Evolutionary conservation across 2,113 vertebrate genomes (phyloP), one percentile per base, ranked within the genome.

Genomic region (Barbus barbus): DNA sequence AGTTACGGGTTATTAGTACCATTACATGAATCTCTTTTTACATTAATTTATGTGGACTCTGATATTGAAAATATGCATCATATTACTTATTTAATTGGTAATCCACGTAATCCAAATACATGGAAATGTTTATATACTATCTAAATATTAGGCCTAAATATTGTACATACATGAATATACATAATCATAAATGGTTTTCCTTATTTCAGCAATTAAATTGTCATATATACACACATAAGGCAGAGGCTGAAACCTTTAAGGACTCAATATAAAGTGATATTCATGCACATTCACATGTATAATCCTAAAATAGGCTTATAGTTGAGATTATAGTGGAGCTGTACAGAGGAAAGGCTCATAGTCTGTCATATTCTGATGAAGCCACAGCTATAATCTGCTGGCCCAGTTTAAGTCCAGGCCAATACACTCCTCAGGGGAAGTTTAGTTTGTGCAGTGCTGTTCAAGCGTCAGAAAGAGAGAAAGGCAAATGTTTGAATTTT

Each of bases 341-440:
- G 28, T 75, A 16, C 31, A 53, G 46, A 46, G 18, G 44, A 67
- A 58, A 33, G 51, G 31, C 48, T 56, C 74, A 77, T 63, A 61
- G 18, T 31, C 73, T 48, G 73, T 77, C 75, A 77, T 77, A 56
- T 78, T n/a, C 31, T 26, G 58, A 46, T 3, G 16, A 44, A 63
- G 24, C 36, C 36, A 61, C 14, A 22, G 13, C 58, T 79, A 12
- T 44, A 79, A 79, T 79, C 60, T 69, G 28, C 44, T 81, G 78
- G 41, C 78, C 61, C 28, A 69, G 26, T 69, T 81, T 61, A 79
- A 63, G 48, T 77, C 51, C 77, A 20, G 76, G 31, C 77, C 75
- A 72, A 28, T 46, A 78, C 56, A 76, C 63, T 53, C 61, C 56
- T 71, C 53, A 9, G 22, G 61, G 82, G n/a, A 67, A 75, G 33